Base-by-base conservation (phyloP, 2,113 vertebrate genomes). In the Zeus faber region DNA sequence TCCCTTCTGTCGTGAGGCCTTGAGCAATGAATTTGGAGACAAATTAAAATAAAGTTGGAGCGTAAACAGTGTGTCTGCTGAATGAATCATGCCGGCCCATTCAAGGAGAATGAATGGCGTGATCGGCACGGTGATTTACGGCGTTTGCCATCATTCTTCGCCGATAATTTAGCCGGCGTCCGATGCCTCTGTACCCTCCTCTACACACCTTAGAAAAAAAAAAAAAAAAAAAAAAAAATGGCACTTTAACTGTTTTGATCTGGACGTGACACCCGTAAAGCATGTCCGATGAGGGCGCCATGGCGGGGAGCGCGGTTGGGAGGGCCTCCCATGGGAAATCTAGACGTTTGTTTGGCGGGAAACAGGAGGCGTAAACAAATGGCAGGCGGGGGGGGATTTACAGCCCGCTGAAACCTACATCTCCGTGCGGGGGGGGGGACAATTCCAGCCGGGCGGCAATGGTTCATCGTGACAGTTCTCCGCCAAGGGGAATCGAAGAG, bases 281-380 rank as follows among this genome's bases (percentile, higher is more conserved):
- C 79, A 79, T 71, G 72, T 71, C 68, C 49, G 39, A 64, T 45
- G 57, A 75, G 59, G 66, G 74, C 9, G 25, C 25, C 25, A 62
- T 33, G 54, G 59, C 6, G 3, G 17, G 40, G 0, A 16, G 40
- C 7, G 16, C n/a, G 40, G 40, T 17, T 17, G 40, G 37, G 37
- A 54, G 52, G 27, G 29, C 44, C 65, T 71, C 85, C 77, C 82
- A 17, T 62, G 85, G 85, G 87, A 90, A 89, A 89, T 89, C 80
- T 84, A 68, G 63, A 62, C 81, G 77, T 87, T 85, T 87, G 83
- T 86, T 81, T 87, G 80, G 76, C 59, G 67, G 80, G 77, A 87
- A 87, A 86, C 78, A 77, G 82, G 77, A 70, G 77, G 77, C 37
- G 52, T 86, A 84, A 88, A 88, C 83, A 85, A 78, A 77, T 67